Conservation (phyloP, 2,113 vertebrate genomes). For the Xenopus laevis region DNA sequence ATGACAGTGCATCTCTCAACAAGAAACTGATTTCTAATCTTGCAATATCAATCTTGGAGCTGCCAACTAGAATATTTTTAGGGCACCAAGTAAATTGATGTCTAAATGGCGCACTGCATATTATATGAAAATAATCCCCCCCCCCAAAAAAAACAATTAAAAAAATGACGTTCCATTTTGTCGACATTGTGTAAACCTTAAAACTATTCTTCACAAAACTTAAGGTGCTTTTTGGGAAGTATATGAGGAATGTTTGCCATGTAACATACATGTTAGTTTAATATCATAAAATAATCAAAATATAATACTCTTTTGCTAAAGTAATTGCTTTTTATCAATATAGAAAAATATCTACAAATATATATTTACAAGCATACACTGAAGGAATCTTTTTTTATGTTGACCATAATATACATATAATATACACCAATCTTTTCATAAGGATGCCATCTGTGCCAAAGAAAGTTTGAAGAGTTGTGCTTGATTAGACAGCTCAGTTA, state of each 20-base stretch:
- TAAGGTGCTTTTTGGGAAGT: conserved; percentile 26
- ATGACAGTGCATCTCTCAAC: too few species aligned
- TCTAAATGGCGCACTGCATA: too few species aligned
- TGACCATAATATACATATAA: conserved; percentile 9
- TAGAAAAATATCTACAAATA: conserved; percentile 66
- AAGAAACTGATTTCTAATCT: neutral
- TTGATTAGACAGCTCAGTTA: conserved; percentile 81
- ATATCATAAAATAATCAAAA: neutral
- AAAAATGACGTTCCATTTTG: too few species aligned
- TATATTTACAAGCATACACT: conserved; percentile 57
- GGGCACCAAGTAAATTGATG: neutral
- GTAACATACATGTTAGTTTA: conserved; percentile 5
- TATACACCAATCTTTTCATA: conserved; percentile 58
- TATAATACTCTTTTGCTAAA: conserved; percentile 48
- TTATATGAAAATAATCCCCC: too few species aligned
- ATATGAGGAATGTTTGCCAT: neutral
- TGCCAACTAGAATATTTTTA: neutral
- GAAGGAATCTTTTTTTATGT: conserved; percentile 44
- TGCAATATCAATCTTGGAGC: neutral
- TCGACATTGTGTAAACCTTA: neutral
- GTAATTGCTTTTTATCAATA: conserved; percentile 56
- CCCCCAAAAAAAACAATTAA: too few species aligned
- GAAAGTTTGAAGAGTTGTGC: conserved; percentile 87
- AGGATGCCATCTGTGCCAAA: conserved; percentile 76
- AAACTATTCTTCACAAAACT: neutral